Conservation (phyloP, 2,888 invertebrate genomes). For the Coelopa pilipes region DNA sequence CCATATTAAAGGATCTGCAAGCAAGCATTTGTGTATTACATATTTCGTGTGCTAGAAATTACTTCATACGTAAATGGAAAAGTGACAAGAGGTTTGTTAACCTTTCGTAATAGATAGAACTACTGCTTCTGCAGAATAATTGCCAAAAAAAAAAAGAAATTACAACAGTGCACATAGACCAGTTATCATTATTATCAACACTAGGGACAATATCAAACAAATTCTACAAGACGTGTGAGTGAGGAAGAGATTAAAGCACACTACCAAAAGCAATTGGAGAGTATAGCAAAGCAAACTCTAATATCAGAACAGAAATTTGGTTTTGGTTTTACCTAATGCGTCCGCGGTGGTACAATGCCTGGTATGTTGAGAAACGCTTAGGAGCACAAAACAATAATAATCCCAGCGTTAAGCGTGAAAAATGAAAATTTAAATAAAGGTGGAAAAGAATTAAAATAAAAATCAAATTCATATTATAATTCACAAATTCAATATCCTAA, state of each 20-base stretch:
- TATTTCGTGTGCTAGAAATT: neutral
- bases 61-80: too few relatives aligned
- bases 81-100: too few relatives aligned
- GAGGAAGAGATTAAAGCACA: constrained; percentile 1
- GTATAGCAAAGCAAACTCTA: neutral
- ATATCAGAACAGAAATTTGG: neutral
- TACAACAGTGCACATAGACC: neutral
- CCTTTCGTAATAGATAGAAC: neutral
- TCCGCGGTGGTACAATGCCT: constrained; percentile 63
- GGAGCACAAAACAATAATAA: constrained; percentile 3
- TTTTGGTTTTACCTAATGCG: constrained; percentile 59
- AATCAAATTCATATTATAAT: too few relatives aligned
- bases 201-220: neutral
- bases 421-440: constrained; percentile 18
- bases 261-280: constrained; percentile 13
- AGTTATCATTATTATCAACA: neutral
- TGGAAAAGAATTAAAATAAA: constrained; percentile 5
- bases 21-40: neutral
- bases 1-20: too few relatives aligned
- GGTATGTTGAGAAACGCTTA: constrained; percentile 63
- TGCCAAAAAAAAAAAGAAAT: neutral
- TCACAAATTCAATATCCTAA: neutral
- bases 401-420: constrained; percentile 14
- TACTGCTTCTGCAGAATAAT: neutral
- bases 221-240: neutral